Evolutionary conservation across 2,797 vertebrate genomes (phyloP), one percentile per base, ranked within the genome.

Genomic region (Lepilemur ruficaudatus): DNA sequence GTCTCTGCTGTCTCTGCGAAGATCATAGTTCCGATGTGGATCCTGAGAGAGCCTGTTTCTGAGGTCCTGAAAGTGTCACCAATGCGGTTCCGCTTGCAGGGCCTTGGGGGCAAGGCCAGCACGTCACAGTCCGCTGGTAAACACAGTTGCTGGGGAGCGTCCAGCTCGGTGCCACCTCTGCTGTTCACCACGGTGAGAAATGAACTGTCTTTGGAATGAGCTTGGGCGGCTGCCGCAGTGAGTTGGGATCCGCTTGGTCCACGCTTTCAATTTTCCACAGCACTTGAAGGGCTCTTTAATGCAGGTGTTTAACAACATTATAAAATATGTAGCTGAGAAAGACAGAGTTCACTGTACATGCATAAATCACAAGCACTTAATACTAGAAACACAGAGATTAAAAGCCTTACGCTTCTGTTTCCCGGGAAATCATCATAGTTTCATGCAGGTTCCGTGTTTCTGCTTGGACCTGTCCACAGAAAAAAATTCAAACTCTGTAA

Each of bases 101-200:
- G 15, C 73, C 9, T 15, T 0, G n/a, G 69, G 8, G 63, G 7
- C 20, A 13, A 73, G 23, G 7, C 3, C 12, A 2, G 7, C 0
- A 4, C 1, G 0, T 11, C 8, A 1, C 5, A 25, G 2, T 2
- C 17, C 7, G 1, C 23, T n/a, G 0, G 0, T 0, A 7, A n/a
- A 23, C 28, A 25, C 28, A 28, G n/a, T 5, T 3, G 7, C 84
- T 0, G 28, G 14, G 14, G 18, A n/a, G 32, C 8, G 0, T 2
- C 22, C 35, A 1, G 7, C 0, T 20, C 79, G 0, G 13, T 5
- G 0, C 3, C 23, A 35, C 7, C 20, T 9, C 41, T 7, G 0
- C 41, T 25, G 18, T 28, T 38, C 7, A 30, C 61, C 13, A 0
- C 15, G 30, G 3, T 63, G 15, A 63, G 7, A 63, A 63, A 63